phyloP scores from a whole-genome alignment of 2,797 vertebrate species.

The Crax fasciolata region DNA sequence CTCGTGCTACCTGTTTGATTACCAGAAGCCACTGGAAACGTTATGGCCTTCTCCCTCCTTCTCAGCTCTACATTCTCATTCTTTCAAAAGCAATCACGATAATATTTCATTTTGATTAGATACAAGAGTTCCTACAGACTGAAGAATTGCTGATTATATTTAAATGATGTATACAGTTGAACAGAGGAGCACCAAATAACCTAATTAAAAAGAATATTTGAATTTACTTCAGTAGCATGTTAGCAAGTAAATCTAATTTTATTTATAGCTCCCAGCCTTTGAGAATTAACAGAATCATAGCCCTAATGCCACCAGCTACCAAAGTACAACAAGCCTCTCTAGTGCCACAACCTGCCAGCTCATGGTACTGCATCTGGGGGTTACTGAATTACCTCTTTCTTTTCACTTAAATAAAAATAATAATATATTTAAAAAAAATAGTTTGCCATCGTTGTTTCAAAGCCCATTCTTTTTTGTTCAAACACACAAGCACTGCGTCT shows the following conservation, averaged over 20 bases:
- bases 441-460: not conserved
- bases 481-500: not conserved
- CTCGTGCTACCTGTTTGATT: not conserved
- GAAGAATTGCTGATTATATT: slow-evolving; percentile 1
- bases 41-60: not conserved
- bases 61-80: not conserved
- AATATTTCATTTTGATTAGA: not conserved
- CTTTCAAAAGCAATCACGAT: not conserved
- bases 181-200: not conserved
- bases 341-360: not conserved
- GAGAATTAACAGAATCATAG: slow-evolving; percentile 5
- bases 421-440: not conserved
- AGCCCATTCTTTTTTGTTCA: not conserved
- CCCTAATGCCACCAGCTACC: not conserved
- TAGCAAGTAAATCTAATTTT: not conserved
- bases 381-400: not conserved
- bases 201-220: not conserved
- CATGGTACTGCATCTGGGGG: not conserved
- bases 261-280: slow-evolving; percentile 1
- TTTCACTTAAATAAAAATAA: not conserved
- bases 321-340: not conserved
- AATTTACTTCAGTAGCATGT: not conserved
- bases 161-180: not conserved
- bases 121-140: not conserved
- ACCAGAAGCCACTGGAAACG: not conserved